Conservation (phyloP, 2,797 vertebrate species). For the Choloepus didactylus region DNA sequence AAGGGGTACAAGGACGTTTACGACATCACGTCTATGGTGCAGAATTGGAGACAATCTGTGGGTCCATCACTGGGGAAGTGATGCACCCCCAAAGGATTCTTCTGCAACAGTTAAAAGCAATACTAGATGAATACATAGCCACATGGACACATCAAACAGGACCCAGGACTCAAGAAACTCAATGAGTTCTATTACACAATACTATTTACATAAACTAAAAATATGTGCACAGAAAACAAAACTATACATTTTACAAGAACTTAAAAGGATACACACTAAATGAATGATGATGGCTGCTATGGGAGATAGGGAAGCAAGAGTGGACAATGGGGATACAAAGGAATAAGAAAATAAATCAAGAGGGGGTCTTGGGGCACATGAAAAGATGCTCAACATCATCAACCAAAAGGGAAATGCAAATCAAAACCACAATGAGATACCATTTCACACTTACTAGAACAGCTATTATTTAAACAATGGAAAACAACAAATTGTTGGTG, state of each 20-base stretch:
- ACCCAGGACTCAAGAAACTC: not conserved
- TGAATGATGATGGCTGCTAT: not conserved
- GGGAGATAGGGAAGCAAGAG: not conserved
- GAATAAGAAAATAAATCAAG: not conserved
- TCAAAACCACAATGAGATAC: too few relatives aligned
- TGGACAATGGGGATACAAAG: not conserved
- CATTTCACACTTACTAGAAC: too few relatives aligned
- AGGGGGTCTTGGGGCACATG: too few relatives aligned
- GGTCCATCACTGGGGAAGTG: not conserved
- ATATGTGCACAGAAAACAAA: not conserved
- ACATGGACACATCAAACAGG: not conserved
- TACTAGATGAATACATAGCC: not conserved
- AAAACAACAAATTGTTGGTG: too few relatives aligned
- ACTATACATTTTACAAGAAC: not conserved
- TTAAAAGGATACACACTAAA: not conserved
- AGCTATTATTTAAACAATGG: too few relatives aligned
- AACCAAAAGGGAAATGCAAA: too few relatives aligned
- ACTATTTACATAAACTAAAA: not conserved
- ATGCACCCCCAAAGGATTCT: not conserved
- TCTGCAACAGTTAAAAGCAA: not conserved
- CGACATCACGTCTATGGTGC: not conserved
- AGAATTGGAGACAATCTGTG: not conserved
- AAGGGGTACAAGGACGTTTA: too few relatives aligned
- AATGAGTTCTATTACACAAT: not conserved
- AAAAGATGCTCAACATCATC: too few relatives aligned